A percentile compares a stretch with the other conserved stretches of the same genome.
These are phyloP conservation scores for Microhierax caerulescens DNA, from an alignment of 2,797 vertebrate species.

Conservation along the genomic window DNA sequence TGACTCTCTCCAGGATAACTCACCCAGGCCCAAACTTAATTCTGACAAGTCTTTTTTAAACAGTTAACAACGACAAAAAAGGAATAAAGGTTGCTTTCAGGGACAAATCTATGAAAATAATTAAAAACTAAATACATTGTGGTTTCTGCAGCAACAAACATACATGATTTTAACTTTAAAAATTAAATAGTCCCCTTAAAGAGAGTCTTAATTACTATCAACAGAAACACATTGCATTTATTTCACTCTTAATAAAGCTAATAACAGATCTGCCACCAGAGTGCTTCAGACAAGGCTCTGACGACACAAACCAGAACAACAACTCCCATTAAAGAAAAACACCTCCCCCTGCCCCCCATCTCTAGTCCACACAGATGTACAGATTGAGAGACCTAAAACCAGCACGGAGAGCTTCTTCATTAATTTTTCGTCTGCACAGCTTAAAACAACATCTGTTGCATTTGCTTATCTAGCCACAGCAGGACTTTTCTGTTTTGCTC, in stretches of 20 bases:
- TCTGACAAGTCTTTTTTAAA: not conserved
- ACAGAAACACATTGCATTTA: not conserved
- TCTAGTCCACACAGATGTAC: not conserved
- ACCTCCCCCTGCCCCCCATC: not conserved
- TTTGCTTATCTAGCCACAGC: constrained; percentile 26
- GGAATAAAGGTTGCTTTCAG: not conserved
- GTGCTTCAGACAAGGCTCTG: not conserved
- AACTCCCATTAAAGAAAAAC: not conserved
- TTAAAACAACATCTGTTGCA: constrained; percentile 36
- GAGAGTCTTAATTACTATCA: not conserved
- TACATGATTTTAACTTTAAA: not conserved
- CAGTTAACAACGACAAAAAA: not conserved
- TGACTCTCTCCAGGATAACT: not conserved
- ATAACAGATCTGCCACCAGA: not conserved
- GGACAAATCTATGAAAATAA: not conserved
- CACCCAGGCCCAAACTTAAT: not conserved
- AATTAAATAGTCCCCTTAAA: not conserved
- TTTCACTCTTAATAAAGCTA: not conserved
- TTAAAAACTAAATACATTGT: not conserved
- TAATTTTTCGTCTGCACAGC: not conserved
- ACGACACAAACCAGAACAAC: not conserved
- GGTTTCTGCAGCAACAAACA: not conserved
- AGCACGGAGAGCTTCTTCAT: not conserved
- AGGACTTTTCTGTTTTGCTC: not conserved
- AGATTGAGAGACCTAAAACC: constrained; percentile 22